Evolutionary conservation across 2,888 invertebrate species (phyloP).

Genomic region (Osedax frankpressi): DNA sequence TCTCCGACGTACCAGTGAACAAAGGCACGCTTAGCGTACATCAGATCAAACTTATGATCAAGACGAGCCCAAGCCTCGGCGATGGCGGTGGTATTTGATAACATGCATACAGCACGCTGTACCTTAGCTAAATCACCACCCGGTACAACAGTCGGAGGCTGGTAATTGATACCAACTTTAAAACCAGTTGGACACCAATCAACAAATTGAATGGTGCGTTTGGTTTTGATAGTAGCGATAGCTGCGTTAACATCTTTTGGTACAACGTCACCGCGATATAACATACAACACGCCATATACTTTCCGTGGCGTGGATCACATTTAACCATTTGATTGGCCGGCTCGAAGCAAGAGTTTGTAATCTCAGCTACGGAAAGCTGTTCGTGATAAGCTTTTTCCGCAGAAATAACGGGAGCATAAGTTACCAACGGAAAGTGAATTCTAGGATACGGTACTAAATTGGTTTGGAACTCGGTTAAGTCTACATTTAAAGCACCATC

Average conservation of each 20-base stretch:
- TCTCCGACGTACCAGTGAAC: constrained; percentile 48
- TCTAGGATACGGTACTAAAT: constrained; percentile 64
- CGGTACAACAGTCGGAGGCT: constrained; percentile 55
- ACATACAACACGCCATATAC: constrained; percentile 49
- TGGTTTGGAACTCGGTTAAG: constrained; percentile 50
- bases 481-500: constrained; percentile 50
- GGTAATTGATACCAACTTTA: constrained; percentile 70
- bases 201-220: constrained; percentile 32
- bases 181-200: constrained; percentile 57
- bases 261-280: constrained; percentile 68
- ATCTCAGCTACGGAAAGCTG: constrained; percentile 57
- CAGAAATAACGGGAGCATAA: constrained; percentile 35
- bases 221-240: constrained; percentile 43
- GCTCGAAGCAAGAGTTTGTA: constrained; percentile 75
- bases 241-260: constrained; percentile 64
- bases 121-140: constrained; percentile 53
- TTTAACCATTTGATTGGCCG: constrained; percentile 54
- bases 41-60: constrained; percentile 38
- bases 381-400: constrained; percentile 32
- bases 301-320: constrained; percentile 46
- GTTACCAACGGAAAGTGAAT: constrained; percentile 75
- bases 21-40: constrained; percentile 36
- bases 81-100: constrained; percentile 49
- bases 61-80: constrained; percentile 43
- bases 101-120: constrained; percentile 48